Conservation (phyloP, 2,113 vertebrate species). For the Chloropsis cyanopogon region DNA sequence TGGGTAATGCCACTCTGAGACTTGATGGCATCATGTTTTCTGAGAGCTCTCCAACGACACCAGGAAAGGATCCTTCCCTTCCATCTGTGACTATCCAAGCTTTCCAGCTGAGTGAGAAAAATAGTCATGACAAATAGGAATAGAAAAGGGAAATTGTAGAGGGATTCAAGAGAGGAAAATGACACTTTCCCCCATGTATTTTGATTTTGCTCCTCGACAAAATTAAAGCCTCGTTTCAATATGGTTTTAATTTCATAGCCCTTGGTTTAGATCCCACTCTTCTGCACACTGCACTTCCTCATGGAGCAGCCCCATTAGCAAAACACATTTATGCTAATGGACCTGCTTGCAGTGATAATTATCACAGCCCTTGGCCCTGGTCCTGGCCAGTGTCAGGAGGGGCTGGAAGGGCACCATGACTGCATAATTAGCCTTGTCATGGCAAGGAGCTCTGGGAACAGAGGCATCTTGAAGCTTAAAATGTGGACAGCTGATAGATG, state of each 20-base stretch:
- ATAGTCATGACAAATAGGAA: neutral
- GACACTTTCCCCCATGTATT: neutral
- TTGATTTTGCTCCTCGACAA: neutral
- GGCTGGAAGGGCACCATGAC: conserved; percentile 46
- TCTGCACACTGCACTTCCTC: neutral
- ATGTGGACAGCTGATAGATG: conserved; percentile 70
- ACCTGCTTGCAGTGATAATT: conserved; percentile 59
- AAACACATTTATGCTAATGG: conserved; percentile 62
- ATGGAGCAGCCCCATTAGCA: conserved; percentile 45
- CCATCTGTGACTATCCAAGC: neutral
- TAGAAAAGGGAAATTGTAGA: neutral
- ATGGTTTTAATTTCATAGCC: conserved; percentile 18
- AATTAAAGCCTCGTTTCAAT: conserved; percentile 15
- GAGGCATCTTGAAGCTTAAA: conserved; percentile 50
- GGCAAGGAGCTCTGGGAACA: conserved; percentile 60
- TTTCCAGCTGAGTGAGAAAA: neutral
- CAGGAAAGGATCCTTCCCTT: neutral
- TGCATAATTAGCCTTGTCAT: conserved; percentile 74
- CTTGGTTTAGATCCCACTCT: conserved; percentile 31
- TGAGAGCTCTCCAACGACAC: neutral
- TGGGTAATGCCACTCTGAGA: neutral
- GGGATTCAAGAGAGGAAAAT: neutral
- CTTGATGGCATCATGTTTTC: neutral
- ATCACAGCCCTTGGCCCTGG: conserved; percentile 38
- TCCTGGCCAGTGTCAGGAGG: conserved; percentile 38